A percentile compares a stretch with the other conserved stretches of the same genome.
phyloP scores from a whole-genome alignment of 2,888 invertebrate genomes.

The Empis livida region DNA sequence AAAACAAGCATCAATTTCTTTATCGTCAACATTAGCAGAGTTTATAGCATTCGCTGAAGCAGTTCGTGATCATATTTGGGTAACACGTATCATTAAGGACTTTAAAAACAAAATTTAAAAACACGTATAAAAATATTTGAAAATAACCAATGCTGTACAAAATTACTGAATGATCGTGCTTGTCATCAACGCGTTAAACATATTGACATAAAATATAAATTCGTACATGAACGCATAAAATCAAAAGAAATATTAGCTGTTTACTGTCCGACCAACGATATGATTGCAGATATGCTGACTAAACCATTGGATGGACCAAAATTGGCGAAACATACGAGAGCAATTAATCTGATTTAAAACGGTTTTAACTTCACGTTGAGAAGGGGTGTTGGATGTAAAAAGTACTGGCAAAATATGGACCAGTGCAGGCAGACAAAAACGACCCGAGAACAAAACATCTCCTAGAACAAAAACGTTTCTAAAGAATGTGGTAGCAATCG shows the following conservation, averaged over 20 bases:
- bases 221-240: not conserved
- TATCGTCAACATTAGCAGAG: not conserved
- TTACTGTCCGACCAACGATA: not conserved
- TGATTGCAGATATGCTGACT: not conserved
- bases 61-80: not conserved
- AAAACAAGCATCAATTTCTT: constrained; percentile 11
- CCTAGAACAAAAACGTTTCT: too few relatives aligned
- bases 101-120: not conserved
- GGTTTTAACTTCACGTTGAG: not conserved
- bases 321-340: not conserved
- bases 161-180: not conserved
- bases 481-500: too few relatives aligned
- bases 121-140: not conserved
- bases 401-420: too few relatives aligned
- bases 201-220: not conserved
- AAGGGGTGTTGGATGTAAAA: constrained; percentile 1
- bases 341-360: not conserved
- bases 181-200: not conserved
- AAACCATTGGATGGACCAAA: not conserved
- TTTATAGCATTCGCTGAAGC: not conserved
- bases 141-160: not conserved
- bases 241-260: not conserved
- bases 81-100: not conserved
- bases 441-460: too few relatives aligned
- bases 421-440: too few relatives aligned